Base-by-base conservation (phyloP, 2,797 vertebrate genomes). In the Gallinago nigripennis region DNA sequence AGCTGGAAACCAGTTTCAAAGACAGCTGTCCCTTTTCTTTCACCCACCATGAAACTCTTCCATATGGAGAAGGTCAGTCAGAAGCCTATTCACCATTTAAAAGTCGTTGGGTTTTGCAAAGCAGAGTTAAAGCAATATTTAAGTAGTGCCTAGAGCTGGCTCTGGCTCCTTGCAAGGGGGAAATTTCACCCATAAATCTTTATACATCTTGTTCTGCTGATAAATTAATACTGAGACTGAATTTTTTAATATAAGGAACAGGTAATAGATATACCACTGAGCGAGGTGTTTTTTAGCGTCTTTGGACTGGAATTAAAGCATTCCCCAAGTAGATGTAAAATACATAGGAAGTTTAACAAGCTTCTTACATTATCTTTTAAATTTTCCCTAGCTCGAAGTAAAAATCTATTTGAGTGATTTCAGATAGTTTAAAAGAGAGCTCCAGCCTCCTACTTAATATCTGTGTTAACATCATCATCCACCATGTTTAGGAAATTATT, bases 21-120 rank as follows among this genome's bases (percentile, higher is more conserved):
- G 87, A 69, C 77, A 90, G n/a, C 73, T 90, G 48, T 60, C 70
- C 48, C 39, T 88, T 80, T 90, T 80, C 51, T 92, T 92, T 92
- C 54, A 85, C 60, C n/a, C n/a, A 28, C 25, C 43, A 69, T 18
- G 64, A 86, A 92, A 85, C 3, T 10, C 66, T 56, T 90, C 83
- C 86, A 86, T 77, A 77, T 56, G 70, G 41, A 60, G 39, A 75
- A 81, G 51, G 80, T 61, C 73, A 76, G 35, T 76, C 31, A 64
- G 78, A 73, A 81, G 45, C 48, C 28, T 51, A 53, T 60, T 45
- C 48, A 77, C 30, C 33, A 43, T 64, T 82, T 80, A 80, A 58
- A 85, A 78, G 30, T 23, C 45, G 41, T 31, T 60, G 60, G 18
- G 46, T 70, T 76, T 86, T 56, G 33, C 28, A 28, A 69, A 63